Conservation (phyloP, 2,888 invertebrate genomes). For the Dugesia japonica region DNA sequence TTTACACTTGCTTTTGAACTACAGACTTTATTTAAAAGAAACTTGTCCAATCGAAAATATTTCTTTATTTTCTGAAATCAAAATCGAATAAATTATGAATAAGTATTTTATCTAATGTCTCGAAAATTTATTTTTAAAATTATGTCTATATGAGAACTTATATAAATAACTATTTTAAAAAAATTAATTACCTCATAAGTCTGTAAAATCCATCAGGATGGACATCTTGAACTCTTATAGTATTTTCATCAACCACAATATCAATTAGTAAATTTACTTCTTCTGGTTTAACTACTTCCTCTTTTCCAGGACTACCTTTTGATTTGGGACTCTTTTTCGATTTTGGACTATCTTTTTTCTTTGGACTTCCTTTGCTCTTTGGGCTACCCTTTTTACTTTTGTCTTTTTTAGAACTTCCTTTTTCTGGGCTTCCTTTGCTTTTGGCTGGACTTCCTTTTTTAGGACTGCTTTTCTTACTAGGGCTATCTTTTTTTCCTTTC, state of each 20-base stretch:
- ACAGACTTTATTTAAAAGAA: too few species aligned
- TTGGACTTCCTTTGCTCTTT: neutral
- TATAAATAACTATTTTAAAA: too few species aligned
- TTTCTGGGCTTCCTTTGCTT: neutral
- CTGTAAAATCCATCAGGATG: constrained; percentile 27
- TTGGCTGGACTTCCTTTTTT: constrained; percentile 11
- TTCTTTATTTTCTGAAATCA: too few species aligned
- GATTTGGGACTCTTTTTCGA: neutral
- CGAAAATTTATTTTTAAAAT: too few species aligned
- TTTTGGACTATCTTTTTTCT: constrained; percentile 25
- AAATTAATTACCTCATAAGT: constrained; percentile 10
- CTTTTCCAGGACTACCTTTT: neutral
- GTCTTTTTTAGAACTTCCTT: constrained; percentile 12
- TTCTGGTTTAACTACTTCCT: neutral
- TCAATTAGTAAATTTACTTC: neutral
- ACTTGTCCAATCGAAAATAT: too few species aligned
- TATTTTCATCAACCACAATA: neutral
- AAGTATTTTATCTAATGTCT: too few species aligned
- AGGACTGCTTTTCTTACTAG: neutral
- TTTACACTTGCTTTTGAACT: too few species aligned
- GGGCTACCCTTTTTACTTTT: neutral
- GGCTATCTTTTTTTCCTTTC: constrained; percentile 20
- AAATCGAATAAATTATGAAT: too few species aligned
- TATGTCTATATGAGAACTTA: too few species aligned
- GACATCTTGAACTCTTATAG: constrained; percentile 8